Base-by-base conservation (phyloP, 2,113 vertebrate genomes). In the Ascaphus truei region DNA sequence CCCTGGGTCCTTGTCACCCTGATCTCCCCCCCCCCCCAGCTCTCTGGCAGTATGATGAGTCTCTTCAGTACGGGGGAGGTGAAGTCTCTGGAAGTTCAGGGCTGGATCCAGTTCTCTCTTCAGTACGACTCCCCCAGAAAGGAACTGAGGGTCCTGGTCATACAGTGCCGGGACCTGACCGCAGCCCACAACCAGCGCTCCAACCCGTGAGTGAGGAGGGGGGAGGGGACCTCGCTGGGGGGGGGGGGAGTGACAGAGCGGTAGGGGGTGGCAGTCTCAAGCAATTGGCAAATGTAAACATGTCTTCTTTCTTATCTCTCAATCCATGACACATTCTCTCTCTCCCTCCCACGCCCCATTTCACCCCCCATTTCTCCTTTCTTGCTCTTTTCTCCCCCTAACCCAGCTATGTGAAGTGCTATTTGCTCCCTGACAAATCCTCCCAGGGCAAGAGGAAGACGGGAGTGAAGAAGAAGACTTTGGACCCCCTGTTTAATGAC, bases 391-490 rank as follows among this genome's bases (percentile, higher is more conserved):
- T 20, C 43, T 20, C 16, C 16, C 6, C 13, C 15, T 2, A 5
- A 34, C 1, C 16, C 83, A 98, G 96, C 76, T 99, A 99, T 50
- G 93, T 99, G 43, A 98, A 99, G 83, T 85, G 87, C 4, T 98
- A 99, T 83, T 93, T 99, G 20, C 86, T 98, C 64, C 96, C 96
- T 0, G 96, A 98, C 75, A 95, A 94, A 76, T 92, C 94, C 2
- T 85, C 78, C 73, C 92, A 89, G 71, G 94, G 94, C 80, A 98
- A 99, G 75, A 92, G 93, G 77, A 99, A 99, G 81, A 98, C 96
- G 0, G 73, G 84, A 0, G 92, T 98, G 79, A 92, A 88, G 80
- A 98, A 93, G 78, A 94, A 93, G 83, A 96, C 91, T 13, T 78
- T 95, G 63, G 94, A 94, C 66, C 96, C 96, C 0, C 62, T 97